Evolutionary conservation across 2,888 invertebrate species (phyloP).

Genomic region (Acronicta aceris): DNA sequence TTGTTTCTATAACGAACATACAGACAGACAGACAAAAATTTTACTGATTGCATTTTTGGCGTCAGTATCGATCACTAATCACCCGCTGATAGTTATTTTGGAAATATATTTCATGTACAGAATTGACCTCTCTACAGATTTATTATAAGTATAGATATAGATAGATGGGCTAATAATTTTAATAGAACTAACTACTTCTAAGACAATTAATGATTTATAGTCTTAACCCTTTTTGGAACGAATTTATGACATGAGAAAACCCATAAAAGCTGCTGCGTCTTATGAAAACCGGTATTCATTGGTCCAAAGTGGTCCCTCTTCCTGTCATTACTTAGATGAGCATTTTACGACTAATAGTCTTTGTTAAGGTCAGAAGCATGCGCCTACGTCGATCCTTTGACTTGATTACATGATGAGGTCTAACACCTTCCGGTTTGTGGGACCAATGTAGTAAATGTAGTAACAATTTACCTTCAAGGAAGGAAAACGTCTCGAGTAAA

Average conservation of each 20-base stretch:
- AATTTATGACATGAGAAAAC: neutral
- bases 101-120: too few relatives aligned
- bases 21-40: too few relatives aligned
- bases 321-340: conserved; percentile 70
- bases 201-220: too few relatives aligned
- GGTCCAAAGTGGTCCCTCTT: conserved; percentile 60
- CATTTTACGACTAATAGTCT: conserved; percentile 57
- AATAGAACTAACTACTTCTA: too few relatives aligned
- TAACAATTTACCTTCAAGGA: neutral
- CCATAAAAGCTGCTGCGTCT: conserved; percentile 23
- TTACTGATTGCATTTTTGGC: too few relatives aligned
- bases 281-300: conserved; percentile 29
- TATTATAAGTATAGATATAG: too few relatives aligned
- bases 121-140: too few relatives aligned
- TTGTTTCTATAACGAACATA: too few relatives aligned
- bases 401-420: conserved; percentile 64
- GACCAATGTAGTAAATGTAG: neutral
- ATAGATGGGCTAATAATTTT: too few relatives aligned
- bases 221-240: neutral
- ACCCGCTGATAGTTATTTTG: too few relatives aligned
- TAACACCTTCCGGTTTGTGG: conserved; percentile 43
- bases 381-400: conserved; percentile 38
- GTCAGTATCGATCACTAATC: too few relatives aligned
- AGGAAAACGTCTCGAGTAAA: conserved; percentile 1
- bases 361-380: conserved; percentile 56